Conservation (phyloP, 2,888 invertebrate genomes). For the Labia minor region DNA sequence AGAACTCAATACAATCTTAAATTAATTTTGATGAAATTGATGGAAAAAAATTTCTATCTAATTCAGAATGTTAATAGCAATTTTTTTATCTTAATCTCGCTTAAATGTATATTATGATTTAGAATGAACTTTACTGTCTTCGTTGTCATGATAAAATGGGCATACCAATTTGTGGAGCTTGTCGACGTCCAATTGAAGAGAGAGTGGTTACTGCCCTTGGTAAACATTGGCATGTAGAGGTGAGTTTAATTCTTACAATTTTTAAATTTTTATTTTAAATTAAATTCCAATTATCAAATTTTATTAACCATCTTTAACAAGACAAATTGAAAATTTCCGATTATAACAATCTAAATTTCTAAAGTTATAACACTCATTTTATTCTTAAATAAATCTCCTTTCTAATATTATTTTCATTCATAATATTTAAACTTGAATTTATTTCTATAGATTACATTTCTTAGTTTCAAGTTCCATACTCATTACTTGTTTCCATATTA, state of each 20-base stretch:
- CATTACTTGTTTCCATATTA: too few relatives aligned
- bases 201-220: constrained; percentile 96
- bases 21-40: neutral
- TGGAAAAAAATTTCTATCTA: neutral
- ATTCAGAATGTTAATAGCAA: too few relatives aligned
- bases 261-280: constrained; percentile 14
- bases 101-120: constrained; percentile 28
- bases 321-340: too few relatives aligned
- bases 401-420: too few relatives aligned
- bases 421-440: too few relatives aligned
- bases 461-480: too few relatives aligned
- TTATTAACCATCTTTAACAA: too few relatives aligned
- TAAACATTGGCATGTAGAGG: constrained; percentile 97
- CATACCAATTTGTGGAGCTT: constrained; percentile 99
- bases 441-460: too few relatives aligned
- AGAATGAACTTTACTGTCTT: constrained; percentile 93
- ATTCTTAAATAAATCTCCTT: too few relatives aligned
- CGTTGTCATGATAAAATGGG: constrained; percentile 99
- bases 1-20: neutral
- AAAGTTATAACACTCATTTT: too few relatives aligned
- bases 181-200: constrained; percentile 96
- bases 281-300: neutral
- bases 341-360: too few relatives aligned
- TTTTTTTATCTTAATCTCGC: too few relatives aligned
- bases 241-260: constrained; percentile 37